Evolutionary conservation across 64 coral and sea anemone genomes (phyloP).

Genomic region (Acropora yongei): DNA sequence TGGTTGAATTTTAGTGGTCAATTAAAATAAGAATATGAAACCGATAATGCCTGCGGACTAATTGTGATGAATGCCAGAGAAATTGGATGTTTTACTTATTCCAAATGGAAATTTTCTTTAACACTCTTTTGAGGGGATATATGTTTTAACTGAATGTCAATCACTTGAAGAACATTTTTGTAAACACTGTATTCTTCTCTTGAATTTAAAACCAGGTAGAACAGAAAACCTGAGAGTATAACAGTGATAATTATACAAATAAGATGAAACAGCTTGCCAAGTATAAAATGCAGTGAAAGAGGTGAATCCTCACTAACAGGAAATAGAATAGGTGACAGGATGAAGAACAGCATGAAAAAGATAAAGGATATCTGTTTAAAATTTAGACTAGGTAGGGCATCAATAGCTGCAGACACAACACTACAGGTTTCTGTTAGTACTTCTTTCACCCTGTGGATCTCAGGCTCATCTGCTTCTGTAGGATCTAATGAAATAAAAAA

Average conservation of each 20-base stretch:
- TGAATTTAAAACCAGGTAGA: conserved; percentile 61
- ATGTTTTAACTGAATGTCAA: conserved; percentile 59
- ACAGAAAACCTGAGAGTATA: conserved; percentile 54
- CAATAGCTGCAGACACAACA: conserved; percentile 29
- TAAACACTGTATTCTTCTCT: conserved; percentile 77
- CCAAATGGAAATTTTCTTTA: not conserved
- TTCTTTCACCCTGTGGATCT: conserved; percentile 48
- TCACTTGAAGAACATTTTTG: conserved; percentile 56
- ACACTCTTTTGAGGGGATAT: conserved; percentile 21
- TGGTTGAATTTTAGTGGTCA: no score
- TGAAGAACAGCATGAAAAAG: conserved; percentile 46
- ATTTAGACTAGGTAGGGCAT: conserved; percentile 25
- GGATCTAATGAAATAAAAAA: not conserved
- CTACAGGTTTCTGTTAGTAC: conserved; percentile 30
- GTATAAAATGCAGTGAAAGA: conserved; percentile 16
- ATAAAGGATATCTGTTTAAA: conserved; percentile 35
- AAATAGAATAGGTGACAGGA: conserved; percentile 64
- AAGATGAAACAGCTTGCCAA: conserved; percentile 68
- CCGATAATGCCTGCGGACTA: no score
- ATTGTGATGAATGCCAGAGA: no score
- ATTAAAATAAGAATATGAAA: no score
- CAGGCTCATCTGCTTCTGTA: not conserved
- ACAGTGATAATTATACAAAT: conserved; percentile 48
- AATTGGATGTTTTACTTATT: no score
- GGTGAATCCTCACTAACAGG: conserved; percentile 21